Conservation (phyloP, 2,797 vertebrate species). For the Tenualosa ilisha region DNA sequence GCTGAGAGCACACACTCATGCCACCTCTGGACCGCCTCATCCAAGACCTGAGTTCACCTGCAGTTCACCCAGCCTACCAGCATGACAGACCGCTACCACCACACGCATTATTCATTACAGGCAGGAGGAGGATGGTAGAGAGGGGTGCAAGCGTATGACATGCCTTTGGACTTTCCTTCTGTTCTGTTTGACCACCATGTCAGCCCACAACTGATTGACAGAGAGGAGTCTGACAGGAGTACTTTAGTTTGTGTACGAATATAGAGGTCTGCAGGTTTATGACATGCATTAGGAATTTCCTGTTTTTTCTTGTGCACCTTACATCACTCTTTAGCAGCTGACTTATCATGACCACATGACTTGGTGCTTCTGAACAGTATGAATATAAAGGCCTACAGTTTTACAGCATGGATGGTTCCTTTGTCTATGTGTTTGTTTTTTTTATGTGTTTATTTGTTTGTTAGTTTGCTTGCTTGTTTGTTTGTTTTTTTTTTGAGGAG, state of each 20-base stretch:
- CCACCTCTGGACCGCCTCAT: background rate
- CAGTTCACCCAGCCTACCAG: background rate
- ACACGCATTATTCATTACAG: background rate
- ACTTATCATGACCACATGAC: background rate
- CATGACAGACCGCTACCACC: background rate
- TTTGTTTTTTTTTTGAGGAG: background rate
- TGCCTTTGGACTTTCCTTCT: background rate
- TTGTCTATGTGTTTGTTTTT: background rate
- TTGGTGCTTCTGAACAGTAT: background rate
- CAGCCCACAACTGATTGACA: background rate
- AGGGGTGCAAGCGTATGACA: background rate
- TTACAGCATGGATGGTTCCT: background rate
- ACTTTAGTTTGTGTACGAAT: background rate
- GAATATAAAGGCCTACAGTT: too few relatives aligned
- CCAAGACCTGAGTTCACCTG: background rate
- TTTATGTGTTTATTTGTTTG: background rate
- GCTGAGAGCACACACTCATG: background rate
- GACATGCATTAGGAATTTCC: background rate
- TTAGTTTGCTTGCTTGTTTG: background rate
- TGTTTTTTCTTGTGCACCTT: background rate
- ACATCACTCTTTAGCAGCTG: background rate
- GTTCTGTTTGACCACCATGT: background rate
- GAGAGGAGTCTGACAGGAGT: background rate
- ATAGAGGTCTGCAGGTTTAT: background rate
- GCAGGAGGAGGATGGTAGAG: background rate